Evolutionary conservation across 1,140 invertebrate species (phyloP).

Genomic region (Polypedilum pembai): DNA sequence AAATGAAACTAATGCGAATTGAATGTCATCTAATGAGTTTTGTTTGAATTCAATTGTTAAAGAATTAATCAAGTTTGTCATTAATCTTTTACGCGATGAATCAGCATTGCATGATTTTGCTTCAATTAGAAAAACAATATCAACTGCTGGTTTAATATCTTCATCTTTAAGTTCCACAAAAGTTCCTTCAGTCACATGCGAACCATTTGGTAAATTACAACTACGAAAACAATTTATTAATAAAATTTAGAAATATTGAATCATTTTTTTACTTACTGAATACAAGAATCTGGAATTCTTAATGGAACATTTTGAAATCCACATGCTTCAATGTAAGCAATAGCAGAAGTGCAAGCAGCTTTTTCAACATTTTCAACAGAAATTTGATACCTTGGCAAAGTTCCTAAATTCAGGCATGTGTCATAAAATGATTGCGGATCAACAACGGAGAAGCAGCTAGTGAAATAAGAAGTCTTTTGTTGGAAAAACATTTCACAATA

Average conservation of each 20-base stretch:
- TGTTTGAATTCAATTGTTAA: conserved; percentile 57
- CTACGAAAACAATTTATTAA: conserved; percentile 36
- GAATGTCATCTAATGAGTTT: background rate
- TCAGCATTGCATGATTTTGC: conserved; percentile 72
- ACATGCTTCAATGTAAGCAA: conserved; percentile 72
- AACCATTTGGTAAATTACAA: conserved; percentile 57
- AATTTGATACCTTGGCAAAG: conserved; percentile 33
- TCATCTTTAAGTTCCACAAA: conserved; percentile 50
- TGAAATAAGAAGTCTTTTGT: conserved; percentile 61
- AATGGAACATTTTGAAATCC: conserved; percentile 61
- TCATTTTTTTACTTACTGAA: conserved; percentile 51
- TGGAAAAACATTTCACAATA: conserved; percentile 65
- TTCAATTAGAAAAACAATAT: conserved; percentile 83
- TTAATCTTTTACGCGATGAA: conserved; percentile 52
- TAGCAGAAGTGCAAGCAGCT: conserved; percentile 64
- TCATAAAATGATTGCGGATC: conserved; percentile 53
- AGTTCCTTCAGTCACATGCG: conserved; percentile 60
- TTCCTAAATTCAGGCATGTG: conserved; percentile 52
- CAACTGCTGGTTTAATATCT: conserved; percentile 54
- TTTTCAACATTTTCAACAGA: conserved; percentile 35
- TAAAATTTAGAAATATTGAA: background rate
- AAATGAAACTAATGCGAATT: conserved; percentile 72
- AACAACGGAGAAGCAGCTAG: conserved; percentile 61
- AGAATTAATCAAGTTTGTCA: conserved; percentile 56
- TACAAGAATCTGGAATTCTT: conserved; percentile 68